phyloP scores from a whole-genome alignment of 2,888 invertebrate genomes.

The Catonia carolina region DNA sequence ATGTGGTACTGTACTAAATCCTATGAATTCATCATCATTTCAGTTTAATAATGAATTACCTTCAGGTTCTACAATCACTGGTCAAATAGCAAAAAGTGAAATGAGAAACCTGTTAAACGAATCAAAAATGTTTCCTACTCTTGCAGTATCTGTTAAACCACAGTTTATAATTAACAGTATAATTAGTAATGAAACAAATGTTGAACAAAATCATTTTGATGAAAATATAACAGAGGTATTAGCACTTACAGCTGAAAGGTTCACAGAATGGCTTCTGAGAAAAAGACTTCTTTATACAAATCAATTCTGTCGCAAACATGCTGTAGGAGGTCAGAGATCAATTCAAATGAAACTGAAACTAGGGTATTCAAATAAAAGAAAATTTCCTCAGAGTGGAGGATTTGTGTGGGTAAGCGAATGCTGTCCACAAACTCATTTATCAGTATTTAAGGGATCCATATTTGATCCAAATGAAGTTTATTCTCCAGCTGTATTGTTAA shows the following conservation, averaged over 20 bases:
- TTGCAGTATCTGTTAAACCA: slow-evolving; percentile 76
- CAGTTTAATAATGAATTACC: too few species aligned
- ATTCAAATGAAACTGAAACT: slow-evolving; percentile 72
- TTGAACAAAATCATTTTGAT: slow-evolving; percentile 47
- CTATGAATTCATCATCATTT: too few species aligned
- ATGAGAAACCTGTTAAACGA: too few species aligned
- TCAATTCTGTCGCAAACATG: slow-evolving; percentile 66
- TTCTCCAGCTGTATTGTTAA: slow-evolving; percentile 73
- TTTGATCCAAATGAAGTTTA: slow-evolving; percentile 75
- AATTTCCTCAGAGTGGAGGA: slow-evolving; percentile 81
- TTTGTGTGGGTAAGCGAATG: slow-evolving; percentile 89
- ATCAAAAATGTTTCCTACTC: slow-evolving; percentile 71
- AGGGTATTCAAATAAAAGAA: slow-evolving; percentile 77
- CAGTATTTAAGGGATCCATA: slow-evolving; percentile 78
- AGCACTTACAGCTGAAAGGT: slow-evolving; percentile 76
- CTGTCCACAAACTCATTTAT: slow-evolving; percentile 76
- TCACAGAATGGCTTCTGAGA: slow-evolving; percentile 85
- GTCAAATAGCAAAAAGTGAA: too few species aligned
- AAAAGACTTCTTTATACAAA: slow-evolving; percentile 73
- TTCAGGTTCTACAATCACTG: too few species aligned
- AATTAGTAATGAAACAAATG: slow-evolving; percentile 37
- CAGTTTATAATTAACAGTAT: slow-evolving; percentile 64
- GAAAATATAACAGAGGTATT: slow-evolving; percentile 74
- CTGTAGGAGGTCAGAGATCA: slow-evolving; percentile 38
- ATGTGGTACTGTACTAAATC: too few species aligned